Conservation (phyloP, 2,797 vertebrate species). For the Ptychobarbus kaznakovi region DNA sequence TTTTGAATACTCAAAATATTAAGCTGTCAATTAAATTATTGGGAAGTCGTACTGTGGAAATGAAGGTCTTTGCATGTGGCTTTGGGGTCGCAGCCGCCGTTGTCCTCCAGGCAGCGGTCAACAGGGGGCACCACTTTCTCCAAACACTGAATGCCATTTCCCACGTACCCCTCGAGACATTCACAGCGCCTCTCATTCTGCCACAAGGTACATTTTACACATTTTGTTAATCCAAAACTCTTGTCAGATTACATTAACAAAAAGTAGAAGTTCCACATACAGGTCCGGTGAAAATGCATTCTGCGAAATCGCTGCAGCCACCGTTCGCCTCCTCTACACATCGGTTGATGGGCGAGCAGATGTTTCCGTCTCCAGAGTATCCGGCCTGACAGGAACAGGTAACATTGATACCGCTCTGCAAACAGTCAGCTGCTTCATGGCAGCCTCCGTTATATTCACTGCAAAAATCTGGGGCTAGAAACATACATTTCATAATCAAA, state of each 20-base stretch:
- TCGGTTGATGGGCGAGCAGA: conserved; percentile 85
- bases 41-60: conserved; percentile 79
- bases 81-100: conserved; percentile 83
- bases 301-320: conserved; percentile 91
- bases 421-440: conserved; percentile 83
- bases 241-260: not conserved
- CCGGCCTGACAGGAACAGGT: conserved; percentile 81
- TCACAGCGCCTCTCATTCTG: conserved; percentile 87
- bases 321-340: conserved; percentile 86
- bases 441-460: conserved; percentile 87
- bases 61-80: conserved; percentile 91
- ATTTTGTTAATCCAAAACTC: not conserved
- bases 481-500: not conserved
- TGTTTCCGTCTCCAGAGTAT: conserved; percentile 87
- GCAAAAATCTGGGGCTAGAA: conserved; percentile 87
- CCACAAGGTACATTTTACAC: not conserved
- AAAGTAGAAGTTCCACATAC: conserved; percentile 76
- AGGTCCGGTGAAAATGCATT: conserved; percentile 88
- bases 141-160: conserved; percentile 91
- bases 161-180: conserved; percentile 86
- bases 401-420: conserved; percentile 77
- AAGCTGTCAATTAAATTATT: not conserved
- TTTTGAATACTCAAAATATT: not conserved
- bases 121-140: conserved; percentile 81
- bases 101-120: conserved; percentile 86